Base-by-base conservation (phyloP, 2,888 invertebrate genomes). In the Caenorhabditis becei region DNA sequence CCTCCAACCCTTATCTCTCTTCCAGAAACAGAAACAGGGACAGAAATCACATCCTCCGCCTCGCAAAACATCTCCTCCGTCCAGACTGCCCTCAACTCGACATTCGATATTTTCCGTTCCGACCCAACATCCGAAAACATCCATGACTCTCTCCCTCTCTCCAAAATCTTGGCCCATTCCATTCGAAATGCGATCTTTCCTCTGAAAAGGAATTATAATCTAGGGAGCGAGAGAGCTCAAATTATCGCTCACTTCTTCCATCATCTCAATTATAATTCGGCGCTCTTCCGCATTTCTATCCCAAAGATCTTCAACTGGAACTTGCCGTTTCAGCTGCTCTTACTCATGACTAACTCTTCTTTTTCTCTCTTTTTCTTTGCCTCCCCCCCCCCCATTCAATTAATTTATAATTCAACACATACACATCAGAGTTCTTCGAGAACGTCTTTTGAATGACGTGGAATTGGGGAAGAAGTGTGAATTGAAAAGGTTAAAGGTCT, bases 361-460 rank as follows among this genome's bases (percentile, higher is more conserved):
- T 26, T 58, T 58, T 58, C 35, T 54, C 44, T 44, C n/a, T n/a
- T n/a, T n/a, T n/a, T n/a, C n/a, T n/a, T n/a, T n/a, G n/a, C n/a
- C n/a, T 35, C 54, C 37, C 41, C 66, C 28, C 44, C 26, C 47
- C 37, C 62, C 62, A 26, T 41, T 61, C 70, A 61, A 70, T 70
- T 59, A 70, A 59, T 61, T 70, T 61, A 16, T 61, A 59, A 70
- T 53, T 70, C 51, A 70, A 28, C 53, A 54, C 51, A 51, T 51
- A 37, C 41, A 32, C 58, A 49, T 70, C 70, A 70, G 53, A 70
- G 70, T 70, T 70, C 70, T 61, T 10, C 26, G 59, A 26, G 56
- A 41, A 8, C 35, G 5, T 35, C 35, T 35, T 35, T 10, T 35
- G 10, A 35, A 35, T 35, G 35, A 35, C 35, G 35, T 35, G 35